A percentile compares a stretch with the other conserved stretches of the same genome.
Conservation (phyloP, 2,113 vertebrate species). For the Otocyon megalotis region DNA sequence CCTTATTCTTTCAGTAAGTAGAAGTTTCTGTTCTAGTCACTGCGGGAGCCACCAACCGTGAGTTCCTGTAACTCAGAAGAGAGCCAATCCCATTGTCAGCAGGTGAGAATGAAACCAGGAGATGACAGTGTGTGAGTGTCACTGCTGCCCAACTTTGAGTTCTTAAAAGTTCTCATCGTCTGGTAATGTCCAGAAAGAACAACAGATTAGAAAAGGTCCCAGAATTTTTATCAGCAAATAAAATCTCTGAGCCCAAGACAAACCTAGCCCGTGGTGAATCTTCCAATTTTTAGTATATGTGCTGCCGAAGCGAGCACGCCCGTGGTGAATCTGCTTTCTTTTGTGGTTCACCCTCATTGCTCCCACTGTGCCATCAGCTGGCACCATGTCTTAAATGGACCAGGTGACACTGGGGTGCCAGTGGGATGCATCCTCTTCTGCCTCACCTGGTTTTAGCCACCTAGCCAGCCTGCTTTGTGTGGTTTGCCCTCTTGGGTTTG, state of each 20-base stretch:
- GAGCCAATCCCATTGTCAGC: background rate
- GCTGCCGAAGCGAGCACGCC: too few species aligned
- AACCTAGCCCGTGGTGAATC: background rate
- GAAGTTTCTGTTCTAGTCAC: conserved; percentile 6
- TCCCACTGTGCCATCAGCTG: background rate
- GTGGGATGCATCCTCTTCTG: background rate
- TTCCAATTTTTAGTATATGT: too few species aligned
- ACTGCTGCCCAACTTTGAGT: background rate
- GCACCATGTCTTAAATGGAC: background rate
- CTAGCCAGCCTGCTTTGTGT: background rate
- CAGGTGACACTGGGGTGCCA: background rate
- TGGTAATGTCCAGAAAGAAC: background rate
- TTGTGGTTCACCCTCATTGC: accelerated
- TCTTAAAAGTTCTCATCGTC: background rate
- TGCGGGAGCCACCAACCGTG: background rate
- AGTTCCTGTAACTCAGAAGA: background rate
- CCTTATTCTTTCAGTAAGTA: background rate
- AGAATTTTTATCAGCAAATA: background rate
- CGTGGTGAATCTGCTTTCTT: accelerated
- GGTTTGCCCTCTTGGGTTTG: background rate
- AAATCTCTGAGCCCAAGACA: background rate
- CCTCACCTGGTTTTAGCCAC: background rate
- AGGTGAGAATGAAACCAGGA: background rate
- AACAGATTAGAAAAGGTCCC: background rate
- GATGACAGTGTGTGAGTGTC: background rate